Evolutionary conservation across 1,140 invertebrate species (phyloP).

Genomic region (Lasioglossum baleicum): DNA sequence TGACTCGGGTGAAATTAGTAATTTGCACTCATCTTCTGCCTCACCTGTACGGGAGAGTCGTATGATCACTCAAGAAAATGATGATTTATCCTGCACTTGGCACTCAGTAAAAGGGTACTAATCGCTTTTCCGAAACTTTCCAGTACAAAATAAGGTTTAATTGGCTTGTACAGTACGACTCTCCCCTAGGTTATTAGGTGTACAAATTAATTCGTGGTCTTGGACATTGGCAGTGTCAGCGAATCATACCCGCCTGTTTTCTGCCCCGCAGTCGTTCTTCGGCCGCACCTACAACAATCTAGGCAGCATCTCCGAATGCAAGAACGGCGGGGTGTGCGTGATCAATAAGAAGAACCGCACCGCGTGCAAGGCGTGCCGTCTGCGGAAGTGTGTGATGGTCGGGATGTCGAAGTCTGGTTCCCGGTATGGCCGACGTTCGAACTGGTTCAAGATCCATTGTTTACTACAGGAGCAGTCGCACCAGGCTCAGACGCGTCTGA

Average conservation of each 20-base stretch:
- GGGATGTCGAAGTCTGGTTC: conserved; percentile 97
- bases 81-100: too few relatives aligned
- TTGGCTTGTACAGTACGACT: too few relatives aligned
- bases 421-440: conserved; percentile 91
- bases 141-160: too few relatives aligned
- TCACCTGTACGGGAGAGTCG: too few relatives aligned
- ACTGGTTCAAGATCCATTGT: conserved; percentile 96
- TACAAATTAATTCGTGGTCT: too few relatives aligned
- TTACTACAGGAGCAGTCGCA: conserved; percentile 88
- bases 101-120: too few relatives aligned
- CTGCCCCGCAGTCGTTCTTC: conserved; percentile 91
- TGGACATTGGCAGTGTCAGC: neutral
- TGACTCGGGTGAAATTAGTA: too few relatives aligned
- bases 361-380: conserved; percentile 94
- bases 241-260: conserved; percentile 26
- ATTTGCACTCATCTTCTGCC: too few relatives aligned
- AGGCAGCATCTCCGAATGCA: conserved; percentile 93
- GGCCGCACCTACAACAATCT: conserved; percentile 97
- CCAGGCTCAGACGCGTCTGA: conserved; percentile 70
- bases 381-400: conserved; percentile 94
- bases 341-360: conserved; percentile 97
- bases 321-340: conserved; percentile 94
- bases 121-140: too few relatives aligned
- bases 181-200: too few relatives aligned
- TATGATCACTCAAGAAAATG: too few relatives aligned